Conservation (phyloP, 1,140 invertebrate species). For the Calycopis cecrops region DNA sequence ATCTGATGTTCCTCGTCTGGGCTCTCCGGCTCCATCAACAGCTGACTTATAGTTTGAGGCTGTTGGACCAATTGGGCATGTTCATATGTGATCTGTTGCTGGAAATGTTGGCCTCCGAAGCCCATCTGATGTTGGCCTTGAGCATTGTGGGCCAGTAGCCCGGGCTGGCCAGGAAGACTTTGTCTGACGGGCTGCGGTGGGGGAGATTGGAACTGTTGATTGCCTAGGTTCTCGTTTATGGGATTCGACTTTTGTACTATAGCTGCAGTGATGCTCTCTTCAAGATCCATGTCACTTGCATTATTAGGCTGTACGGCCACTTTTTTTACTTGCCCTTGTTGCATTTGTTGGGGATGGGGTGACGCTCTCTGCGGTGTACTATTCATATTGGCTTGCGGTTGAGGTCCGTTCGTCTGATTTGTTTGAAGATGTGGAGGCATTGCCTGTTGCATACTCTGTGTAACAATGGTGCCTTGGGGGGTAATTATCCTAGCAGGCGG, state of each 20-base stretch:
- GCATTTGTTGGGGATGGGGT: slow-evolving; percentile 45
- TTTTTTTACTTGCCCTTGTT: slow-evolving; percentile 51
- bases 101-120: slow-evolving; percentile 34
- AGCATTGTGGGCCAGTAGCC: slow-evolving; percentile 21
- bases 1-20: slow-evolving; percentile 59
- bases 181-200: slow-evolving; percentile 43
- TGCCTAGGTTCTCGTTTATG: slow-evolving; percentile 37
- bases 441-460: slow-evolving; percentile 42
- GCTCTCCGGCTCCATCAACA: slow-evolving; percentile 51
- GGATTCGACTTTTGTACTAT: slow-evolving; percentile 59
- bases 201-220: slow-evolving; percentile 47
- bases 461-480: slow-evolving; percentile 59
- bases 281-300: slow-evolving; percentile 67
- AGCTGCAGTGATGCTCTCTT: slow-evolving; percentile 70
- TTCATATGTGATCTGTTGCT: slow-evolving; percentile 34
- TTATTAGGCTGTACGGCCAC: slow-evolving; percentile 60
- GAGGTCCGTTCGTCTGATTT: slow-evolving; percentile 46
- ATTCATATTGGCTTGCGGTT: slow-evolving; percentile 44
- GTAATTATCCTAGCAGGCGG: slow-evolving; percentile 55
- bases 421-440: slow-evolving; percentile 40
- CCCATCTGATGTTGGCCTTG: slow-evolving; percentile 40
- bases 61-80: slow-evolving; percentile 37
- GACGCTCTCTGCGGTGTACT: slow-evolving; percentile 44
- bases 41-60: slow-evolving; percentile 43
- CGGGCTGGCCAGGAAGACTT: slow-evolving; percentile 25